These are phyloP conservation scores for Aptenodytes forsteri DNA, from an alignment of 2,113 vertebrate genomes.

Conservation along the genomic window DNA sequence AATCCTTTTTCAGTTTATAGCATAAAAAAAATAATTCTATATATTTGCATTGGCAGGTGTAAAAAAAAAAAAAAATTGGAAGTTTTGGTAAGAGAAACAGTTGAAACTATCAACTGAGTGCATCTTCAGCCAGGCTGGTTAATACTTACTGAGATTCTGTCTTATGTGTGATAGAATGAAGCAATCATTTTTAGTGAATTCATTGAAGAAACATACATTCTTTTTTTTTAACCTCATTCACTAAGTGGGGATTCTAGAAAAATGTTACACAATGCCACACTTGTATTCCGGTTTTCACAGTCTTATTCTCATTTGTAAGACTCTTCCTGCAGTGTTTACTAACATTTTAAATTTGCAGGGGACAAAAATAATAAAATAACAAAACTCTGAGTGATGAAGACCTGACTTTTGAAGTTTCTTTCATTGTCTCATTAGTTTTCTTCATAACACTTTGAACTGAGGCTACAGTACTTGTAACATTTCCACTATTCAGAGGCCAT, in stretches of 20 bases:
- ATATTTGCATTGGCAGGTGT: neutral
- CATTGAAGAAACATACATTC: neutral
- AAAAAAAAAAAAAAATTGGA: neutral
- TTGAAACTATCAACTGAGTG: neutral
- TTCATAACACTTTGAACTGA: neutral
- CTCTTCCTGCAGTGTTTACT: neutral
- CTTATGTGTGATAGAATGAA: neutral
- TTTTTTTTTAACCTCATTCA: neutral
- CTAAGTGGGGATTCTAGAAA: neutral
- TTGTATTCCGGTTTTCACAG: neutral
- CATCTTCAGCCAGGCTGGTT: neutral
- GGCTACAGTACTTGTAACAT: neutral
- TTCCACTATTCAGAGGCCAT: neutral
- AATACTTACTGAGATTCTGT: neutral
- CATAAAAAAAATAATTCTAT: neutral
- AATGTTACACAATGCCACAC: neutral
- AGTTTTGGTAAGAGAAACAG: neutral
- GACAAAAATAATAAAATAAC: neutral
- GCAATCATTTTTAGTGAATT: neutral
- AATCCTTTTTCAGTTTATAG: neutral
- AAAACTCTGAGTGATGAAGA: neutral
- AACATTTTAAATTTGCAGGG: neutral
- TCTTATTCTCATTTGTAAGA: neutral
- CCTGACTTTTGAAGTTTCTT: neutral
- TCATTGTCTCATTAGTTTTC: neutral